A percentile compares a stretch with the other conserved stretches of the same genome.
These are phyloP conservation scores for Eupristina koningsbergeri DNA, from an alignment of 1,140 invertebrate genomes.

Conservation along the genomic window DNA sequence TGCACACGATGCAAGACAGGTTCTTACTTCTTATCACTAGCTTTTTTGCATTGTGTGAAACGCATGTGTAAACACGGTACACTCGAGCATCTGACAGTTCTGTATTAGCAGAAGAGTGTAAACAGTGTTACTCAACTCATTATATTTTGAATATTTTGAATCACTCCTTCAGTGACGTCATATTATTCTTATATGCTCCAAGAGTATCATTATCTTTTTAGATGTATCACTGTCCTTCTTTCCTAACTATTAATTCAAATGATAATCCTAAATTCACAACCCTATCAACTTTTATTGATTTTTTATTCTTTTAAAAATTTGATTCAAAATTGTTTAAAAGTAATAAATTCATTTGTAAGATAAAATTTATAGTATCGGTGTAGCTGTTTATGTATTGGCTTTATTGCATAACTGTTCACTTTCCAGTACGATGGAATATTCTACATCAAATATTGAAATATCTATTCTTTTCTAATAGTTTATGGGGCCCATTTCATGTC, in stretches of 20 bases:
- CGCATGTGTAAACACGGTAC: neutral
- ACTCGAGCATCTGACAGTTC: constrained; percentile 8
- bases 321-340: too few relatives aligned
- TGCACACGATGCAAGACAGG: constrained; percentile 88
- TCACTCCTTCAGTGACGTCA: neutral
- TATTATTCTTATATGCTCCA: neutral
- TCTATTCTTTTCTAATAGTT: constrained; percentile 75
- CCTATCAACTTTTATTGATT: too few relatives aligned
- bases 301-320: too few relatives aligned
- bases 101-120: constrained; percentile 12
- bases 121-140: neutral
- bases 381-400: neutral
- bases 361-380: too few relatives aligned
- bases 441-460: neutral
- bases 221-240: too few relatives aligned
- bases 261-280: too few relatives aligned
- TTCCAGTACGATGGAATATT: neutral
- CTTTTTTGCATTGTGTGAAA: constrained; percentile 45
- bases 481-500: constrained; percentile 90
- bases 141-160: neutral
- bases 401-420: neutral
- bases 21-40: constrained; percentile 61
- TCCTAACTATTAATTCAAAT: too few relatives aligned
- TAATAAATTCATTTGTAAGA: too few relatives aligned
- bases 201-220: too few relatives aligned